Percentiles rank a stretch among this genome's conserved stretches.
These are phyloP conservation scores for Ceratotherium simum DNA, from an alignment of 2,113 vertebrate genomes.

Conservation along the genomic window DNA sequence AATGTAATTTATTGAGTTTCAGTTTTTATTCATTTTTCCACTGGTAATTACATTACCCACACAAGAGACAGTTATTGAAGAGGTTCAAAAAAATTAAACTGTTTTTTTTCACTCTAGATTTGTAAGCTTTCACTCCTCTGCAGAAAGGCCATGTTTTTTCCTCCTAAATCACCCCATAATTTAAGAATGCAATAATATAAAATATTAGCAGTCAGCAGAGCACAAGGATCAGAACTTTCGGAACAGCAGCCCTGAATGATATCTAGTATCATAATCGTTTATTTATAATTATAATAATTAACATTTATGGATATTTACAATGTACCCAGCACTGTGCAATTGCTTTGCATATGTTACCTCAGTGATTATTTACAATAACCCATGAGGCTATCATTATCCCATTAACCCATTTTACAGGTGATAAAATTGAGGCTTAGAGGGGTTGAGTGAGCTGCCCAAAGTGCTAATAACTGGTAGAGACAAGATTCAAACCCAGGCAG, in stretches of 20 bases:
- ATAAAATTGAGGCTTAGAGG: slow-evolving; percentile 2
- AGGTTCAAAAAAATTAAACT: slow-evolving; percentile 72
- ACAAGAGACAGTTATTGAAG: slow-evolving; percentile 78
- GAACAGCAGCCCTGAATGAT: not conserved
- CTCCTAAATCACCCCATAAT: slow-evolving; percentile 71
- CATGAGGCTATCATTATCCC: not conserved
- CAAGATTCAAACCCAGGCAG: not conserved
- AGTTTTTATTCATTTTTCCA: slow-evolving; percentile 80
- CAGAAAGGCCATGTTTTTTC: slow-evolving; percentile 44
- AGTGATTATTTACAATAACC: slow-evolving; percentile 3
- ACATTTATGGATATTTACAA: not conserved
- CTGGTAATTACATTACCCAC: slow-evolving; percentile 78
- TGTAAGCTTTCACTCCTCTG: slow-evolving; percentile 65
- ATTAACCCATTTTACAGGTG: slow-evolving; percentile 15
- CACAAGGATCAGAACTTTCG: slow-evolving; percentile 16
- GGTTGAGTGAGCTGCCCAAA: not conserved
- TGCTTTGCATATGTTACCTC: not conserved
- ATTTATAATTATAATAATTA: slow-evolving; percentile 18
- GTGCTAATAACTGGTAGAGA: not conserved
- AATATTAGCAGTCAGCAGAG: slow-evolving; percentile 56
- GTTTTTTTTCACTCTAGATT: slow-evolving; percentile 62
- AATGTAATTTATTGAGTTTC: slow-evolving; percentile 81
- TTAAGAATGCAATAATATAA: slow-evolving; percentile 70
- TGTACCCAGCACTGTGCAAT: not conserved
- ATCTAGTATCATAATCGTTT: not conserved